Conservation (phyloP, 2,113 vertebrate species). For the Lepisosteus osseus region DNA sequence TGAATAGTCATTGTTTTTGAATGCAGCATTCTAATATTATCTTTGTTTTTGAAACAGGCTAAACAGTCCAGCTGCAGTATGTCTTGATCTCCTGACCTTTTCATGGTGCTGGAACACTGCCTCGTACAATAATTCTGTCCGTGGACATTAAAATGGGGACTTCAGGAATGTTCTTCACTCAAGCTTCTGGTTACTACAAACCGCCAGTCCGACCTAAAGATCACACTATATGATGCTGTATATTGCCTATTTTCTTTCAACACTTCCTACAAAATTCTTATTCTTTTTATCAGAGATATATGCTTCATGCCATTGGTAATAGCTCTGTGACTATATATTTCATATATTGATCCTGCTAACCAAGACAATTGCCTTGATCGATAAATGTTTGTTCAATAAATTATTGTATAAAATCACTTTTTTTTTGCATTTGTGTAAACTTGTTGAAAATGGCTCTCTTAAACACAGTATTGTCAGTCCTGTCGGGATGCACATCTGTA, state of each 20-base stretch:
- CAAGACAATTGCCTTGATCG: conserved; percentile 31
- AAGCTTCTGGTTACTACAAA: conserved; percentile 4
- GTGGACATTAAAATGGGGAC: conserved; percentile 18
- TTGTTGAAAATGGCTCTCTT: neutral
- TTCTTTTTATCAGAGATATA: conserved; percentile 51
- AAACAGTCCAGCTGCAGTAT: conserved; percentile 65
- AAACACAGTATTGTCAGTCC: too few species aligned
- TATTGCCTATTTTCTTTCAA: neutral
- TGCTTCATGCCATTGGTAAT: conserved; percentile 44
- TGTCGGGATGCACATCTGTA: too few species aligned
- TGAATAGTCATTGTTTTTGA: too few species aligned
- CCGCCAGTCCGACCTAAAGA: neutral
- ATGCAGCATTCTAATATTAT: neutral
- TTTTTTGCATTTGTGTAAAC: neutral
- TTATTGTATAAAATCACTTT: conserved; percentile 56
- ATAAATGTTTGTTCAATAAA: conserved; percentile 63
- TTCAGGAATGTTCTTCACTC: conserved; percentile 18
- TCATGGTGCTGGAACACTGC: conserved; percentile 18
- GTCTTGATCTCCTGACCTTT: conserved; percentile 46
- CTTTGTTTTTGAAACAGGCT: conserved; percentile 42
- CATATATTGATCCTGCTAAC: conserved; percentile 58
- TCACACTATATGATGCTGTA: neutral
- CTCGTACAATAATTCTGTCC: conserved; percentile 20
- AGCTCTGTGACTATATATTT: conserved; percentile 66
- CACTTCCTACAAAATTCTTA: conserved; percentile 22